Evolutionary conservation across 2,888 invertebrate genomes (phyloP), one percentile per base, ranked within the genome.

Genomic region (Spicauda simplicius): DNA sequence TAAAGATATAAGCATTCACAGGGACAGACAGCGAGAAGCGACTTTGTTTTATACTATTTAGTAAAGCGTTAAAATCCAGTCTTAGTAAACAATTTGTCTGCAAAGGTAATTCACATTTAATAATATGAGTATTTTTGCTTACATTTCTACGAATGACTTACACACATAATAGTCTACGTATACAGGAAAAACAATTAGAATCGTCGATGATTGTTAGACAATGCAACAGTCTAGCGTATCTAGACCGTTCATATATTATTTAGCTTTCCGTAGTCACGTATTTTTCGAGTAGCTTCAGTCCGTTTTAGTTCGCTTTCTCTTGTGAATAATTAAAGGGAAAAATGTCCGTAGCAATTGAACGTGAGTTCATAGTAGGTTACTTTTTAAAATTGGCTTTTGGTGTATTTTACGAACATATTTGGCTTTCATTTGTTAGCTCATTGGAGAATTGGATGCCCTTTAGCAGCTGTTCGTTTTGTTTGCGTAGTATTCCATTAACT

Each of bases 311-410:
- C 85, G 83, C 86, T 88, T 89, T 88, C 78, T 79, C 81, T 83
- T 86, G 84, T 91, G 88, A 90, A 91, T 91, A 90, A 90, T 80
- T 90, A 84, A 91, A 81, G 77, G 76, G 80, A 81, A 80, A 87
- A 88, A 87, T 85, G 87, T 84, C 85, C 78, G 82, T 78, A 76
- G 82, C 85, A 84, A 86, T 90, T 84, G 85, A 77, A 78, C 75
- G 77, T 77, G 79, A 79, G 78, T 81, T 81, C 73, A 73, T 71
- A 75, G 76, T 75, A 78, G 59, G 61, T 73, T 79, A 73, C 72
- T 72, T 76, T 80, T 76, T 73, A 77, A 77, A 72, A 75, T 77
- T 72, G 69, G 66, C 58, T 68, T 70, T 30, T 30, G 41, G 37
- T 41, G 41, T 20, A 18, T 62, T 45, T 45, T 45, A 45, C 19